phyloP scores from a whole-genome alignment of 2,888 invertebrate genomes.

The Clunio marinus region DNA sequence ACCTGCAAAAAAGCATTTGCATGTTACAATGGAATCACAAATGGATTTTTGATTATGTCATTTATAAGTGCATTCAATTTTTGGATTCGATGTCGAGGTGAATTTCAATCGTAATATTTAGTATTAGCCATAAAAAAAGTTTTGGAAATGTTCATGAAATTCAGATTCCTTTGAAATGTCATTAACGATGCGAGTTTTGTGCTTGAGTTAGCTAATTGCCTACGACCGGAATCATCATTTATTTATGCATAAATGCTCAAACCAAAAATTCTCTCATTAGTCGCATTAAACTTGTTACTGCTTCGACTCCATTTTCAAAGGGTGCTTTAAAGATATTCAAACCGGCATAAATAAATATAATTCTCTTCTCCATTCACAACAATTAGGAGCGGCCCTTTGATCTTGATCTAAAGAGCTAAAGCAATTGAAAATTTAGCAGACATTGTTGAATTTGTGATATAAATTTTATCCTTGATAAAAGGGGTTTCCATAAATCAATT shows the following conservation, averaged over 20 bases:
- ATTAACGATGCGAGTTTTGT: not conserved
- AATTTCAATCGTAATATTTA: too few species aligned
- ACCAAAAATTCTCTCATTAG: not conserved
- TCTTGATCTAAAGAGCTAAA: not conserved
- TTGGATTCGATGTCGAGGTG: too few species aligned
- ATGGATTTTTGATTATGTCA: not conserved
- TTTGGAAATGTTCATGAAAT: too few species aligned
- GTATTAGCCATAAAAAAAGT: too few species aligned
- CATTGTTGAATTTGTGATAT: not conserved
- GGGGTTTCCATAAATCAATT: conserved; percentile 12
- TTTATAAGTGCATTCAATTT: too few species aligned
- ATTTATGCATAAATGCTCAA: not conserved
- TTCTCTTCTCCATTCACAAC: not conserved
- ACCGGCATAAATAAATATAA: not conserved
- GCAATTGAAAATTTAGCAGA: not conserved
- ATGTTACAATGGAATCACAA: not conserved
- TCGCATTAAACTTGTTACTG: too few species aligned
- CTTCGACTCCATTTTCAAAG: too few species aligned
- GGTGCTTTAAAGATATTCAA: conserved; percentile 7
- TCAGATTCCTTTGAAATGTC: too few species aligned
- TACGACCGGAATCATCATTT: not conserved
- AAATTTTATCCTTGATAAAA: not conserved
- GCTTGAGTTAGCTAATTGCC: not conserved
- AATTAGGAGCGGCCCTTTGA: not conserved
- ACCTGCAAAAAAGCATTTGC: too few species aligned